These are phyloP conservation scores for Xylota sylvarum DNA, from an alignment of 2,888 invertebrate genomes.

Conservation along the genomic window DNA sequence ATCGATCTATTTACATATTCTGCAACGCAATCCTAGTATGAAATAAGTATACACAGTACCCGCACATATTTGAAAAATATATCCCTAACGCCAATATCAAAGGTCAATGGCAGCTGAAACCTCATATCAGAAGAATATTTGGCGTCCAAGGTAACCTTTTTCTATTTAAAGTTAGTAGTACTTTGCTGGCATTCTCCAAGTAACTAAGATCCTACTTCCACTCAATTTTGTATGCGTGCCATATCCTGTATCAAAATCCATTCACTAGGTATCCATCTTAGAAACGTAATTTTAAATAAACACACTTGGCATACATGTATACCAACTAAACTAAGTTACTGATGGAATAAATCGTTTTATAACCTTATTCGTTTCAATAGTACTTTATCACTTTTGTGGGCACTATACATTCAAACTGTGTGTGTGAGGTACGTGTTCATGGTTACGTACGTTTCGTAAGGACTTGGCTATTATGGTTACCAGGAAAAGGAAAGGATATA, in stretches of 20 bases:
- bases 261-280: background rate
- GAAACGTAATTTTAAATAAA: background rate
- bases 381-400: conserved; percentile 4
- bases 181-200: background rate
- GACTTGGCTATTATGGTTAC: background rate
- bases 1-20: no score
- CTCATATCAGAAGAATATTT: no score
- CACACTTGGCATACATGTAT: conserved; percentile 2
- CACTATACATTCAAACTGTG: conserved; percentile 1
- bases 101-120: no score
- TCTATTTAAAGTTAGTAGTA: no score
- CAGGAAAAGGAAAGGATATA: background rate
- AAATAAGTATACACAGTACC: no score
- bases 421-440: background rate
- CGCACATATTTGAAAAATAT: no score
- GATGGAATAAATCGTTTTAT: conserved; percentile 20
- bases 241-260: background rate
- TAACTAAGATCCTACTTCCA: background rate
- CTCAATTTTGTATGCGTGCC: background rate
- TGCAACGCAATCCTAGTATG: no score
- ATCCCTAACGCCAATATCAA: no score
- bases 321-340: background rate
- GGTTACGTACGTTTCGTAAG: background rate
- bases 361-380: conserved; percentile 2
- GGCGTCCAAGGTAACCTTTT: background rate